Percentiles rank a stretch among this genome's conserved stretches.
These are phyloP conservation scores for Exaiptasia diaphana DNA, from an alignment of 64 coral and sea anemone genomes.

Conservation along the genomic window DNA sequence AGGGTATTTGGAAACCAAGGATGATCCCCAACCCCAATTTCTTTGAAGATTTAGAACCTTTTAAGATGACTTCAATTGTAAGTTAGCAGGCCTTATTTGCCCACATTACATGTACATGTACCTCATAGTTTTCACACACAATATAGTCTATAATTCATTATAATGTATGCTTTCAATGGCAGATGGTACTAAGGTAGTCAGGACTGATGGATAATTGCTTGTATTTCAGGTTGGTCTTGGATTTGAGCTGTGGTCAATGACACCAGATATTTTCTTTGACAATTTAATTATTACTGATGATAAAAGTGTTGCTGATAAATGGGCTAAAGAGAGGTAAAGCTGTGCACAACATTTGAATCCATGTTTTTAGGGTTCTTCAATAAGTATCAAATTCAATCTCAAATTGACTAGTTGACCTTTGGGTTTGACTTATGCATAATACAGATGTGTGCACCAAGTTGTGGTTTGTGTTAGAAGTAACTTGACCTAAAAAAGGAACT, in stretches of 20 bases:
- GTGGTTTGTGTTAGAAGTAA: neutral
- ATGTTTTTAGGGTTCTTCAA: too few species aligned
- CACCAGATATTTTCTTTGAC: conserved; percentile 96
- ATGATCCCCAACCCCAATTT: conserved; percentile 89
- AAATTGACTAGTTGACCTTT: neutral
- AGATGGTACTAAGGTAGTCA: too few species aligned
- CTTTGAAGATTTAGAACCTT: conserved; percentile 96
- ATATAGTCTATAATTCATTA: too few species aligned
- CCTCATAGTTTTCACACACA: too few species aligned
- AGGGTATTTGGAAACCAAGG: conserved; percentile 99
- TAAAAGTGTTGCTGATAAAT: conserved; percentile 92
- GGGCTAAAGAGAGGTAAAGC: conserved; percentile 79
- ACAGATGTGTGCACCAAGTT: neutral
- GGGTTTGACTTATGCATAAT: neutral
- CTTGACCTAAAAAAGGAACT: neutral
- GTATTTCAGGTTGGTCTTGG: conserved; percentile 83
- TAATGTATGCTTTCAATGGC: too few species aligned
- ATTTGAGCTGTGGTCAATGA: conserved; percentile 98
- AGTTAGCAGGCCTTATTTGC: neutral
- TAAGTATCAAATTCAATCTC: neutral
- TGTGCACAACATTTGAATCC: neutral
- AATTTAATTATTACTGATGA: conserved; percentile 88
- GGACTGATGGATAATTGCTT: too few species aligned
- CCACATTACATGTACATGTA: too few species aligned
- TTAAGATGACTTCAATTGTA: conserved; percentile 95